phyloP scores from a whole-genome alignment of 1,140 invertebrate species.

The Aphelenchoides besseyi region DNA sequence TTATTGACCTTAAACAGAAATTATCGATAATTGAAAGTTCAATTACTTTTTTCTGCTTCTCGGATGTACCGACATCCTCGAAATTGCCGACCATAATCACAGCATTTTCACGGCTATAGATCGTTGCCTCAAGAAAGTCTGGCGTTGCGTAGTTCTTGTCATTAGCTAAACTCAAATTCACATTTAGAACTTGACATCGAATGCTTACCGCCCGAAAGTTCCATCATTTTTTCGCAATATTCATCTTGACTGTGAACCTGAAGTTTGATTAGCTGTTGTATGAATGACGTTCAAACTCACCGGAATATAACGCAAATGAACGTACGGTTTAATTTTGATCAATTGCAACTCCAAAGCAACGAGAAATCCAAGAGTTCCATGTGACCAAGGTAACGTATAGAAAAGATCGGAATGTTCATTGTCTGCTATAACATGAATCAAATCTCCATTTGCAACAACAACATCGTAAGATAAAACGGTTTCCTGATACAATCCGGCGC shows the following conservation, averaged over 20 bases:
- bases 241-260: slow-evolving; percentile 64
- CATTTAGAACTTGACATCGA: too few species aligned
- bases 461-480: slow-evolving; percentile 67
- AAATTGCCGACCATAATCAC: slow-evolving; percentile 68
- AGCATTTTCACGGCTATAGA: slow-evolving; percentile 66
- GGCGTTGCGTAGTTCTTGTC: slow-evolving; percentile 62
- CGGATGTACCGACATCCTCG: slow-evolving; percentile 61
- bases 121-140: slow-evolving; percentile 68
- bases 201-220: slow-evolving; percentile 66
- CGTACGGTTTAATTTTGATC: slow-evolving; percentile 65
- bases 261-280: slow-evolving; percentile 5
- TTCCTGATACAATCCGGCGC: slow-evolving; percentile 68
- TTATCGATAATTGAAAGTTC: background rate
- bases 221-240: slow-evolving; percentile 67
- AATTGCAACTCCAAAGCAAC: slow-evolving; percentile 67
- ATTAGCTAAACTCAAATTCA: too few species aligned
- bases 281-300: slow-evolving; percentile 43
- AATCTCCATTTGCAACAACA: slow-evolving; percentile 66
- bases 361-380: slow-evolving; percentile 68
- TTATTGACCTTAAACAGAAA: slow-evolving; percentile 64
- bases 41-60: slow-evolving; percentile 44
- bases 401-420: slow-evolving; percentile 67
- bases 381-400: slow-evolving; percentile 67
- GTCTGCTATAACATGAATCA: slow-evolving; percentile 64
- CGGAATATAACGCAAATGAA: slow-evolving; percentile 68